phyloP scores from a whole-genome alignment of 2,797 vertebrate genomes.

The Enteromius mattozi region DNA sequence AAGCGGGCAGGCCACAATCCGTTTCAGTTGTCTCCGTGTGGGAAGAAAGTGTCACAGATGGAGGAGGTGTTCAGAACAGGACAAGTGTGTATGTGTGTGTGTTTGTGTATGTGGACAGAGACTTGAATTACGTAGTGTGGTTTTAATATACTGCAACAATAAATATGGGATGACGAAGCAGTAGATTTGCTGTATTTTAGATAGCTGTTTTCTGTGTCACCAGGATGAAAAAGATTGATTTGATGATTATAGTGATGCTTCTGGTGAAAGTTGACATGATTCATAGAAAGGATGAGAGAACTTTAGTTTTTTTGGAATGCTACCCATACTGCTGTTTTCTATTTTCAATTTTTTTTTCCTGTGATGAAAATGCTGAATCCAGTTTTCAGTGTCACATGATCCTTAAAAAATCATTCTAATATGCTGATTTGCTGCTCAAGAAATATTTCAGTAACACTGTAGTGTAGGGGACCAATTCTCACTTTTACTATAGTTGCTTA shows the following conservation, averaged over 20 bases:
- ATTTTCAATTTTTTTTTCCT: not conserved
- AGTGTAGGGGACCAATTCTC: too few relatives aligned
- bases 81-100: constrained; percentile 45
- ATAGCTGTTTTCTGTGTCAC: not conserved
- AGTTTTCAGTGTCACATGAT: not conserved
- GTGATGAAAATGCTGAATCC: not conserved
- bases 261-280: not conserved
- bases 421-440: not conserved
- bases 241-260: not conserved
- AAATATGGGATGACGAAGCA: not conserved
- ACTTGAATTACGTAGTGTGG: not conserved
- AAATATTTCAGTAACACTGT: not conserved
- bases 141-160: constrained; percentile 4
- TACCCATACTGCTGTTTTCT: not conserved
- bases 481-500: too few relatives aligned
- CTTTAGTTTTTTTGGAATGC: not conserved
- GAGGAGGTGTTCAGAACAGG: constrained; percentile 64
- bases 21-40: constrained; percentile 21
- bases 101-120: constrained; percentile 38
- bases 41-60: constrained; percentile 28
- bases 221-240: not conserved
- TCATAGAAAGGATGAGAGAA: not conserved
- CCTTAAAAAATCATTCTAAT: not conserved
- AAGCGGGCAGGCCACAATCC: constrained; percentile 15
- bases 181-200: constrained; percentile 1